Evolutionary conservation across 2,888 invertebrate species (phyloP), one percentile per base, ranked within the genome.

Genomic region (Pimpla rufipes): DNA sequence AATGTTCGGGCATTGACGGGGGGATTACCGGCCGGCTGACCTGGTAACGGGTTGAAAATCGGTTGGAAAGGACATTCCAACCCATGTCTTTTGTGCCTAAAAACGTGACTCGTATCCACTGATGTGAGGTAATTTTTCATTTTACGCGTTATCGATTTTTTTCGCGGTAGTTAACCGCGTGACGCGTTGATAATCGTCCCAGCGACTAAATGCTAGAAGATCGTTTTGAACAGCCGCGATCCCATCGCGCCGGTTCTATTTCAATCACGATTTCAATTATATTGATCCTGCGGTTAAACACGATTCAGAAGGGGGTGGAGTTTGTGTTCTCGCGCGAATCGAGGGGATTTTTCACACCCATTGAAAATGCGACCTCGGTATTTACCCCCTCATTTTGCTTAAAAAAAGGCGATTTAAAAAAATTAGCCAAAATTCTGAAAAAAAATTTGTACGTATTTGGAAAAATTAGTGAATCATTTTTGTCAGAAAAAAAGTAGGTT

Each of bases 191-290:
- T 40, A 40, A 68, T 68, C 11, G 52, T 40, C 18, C 35, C 40
- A 8, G 29, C 47, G 16, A 37, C n/a, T 42, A 42, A 59, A 45
- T 45, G 42, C 35, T 52, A 21, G 47, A 59, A 73, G 59, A 73
- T 73, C 59, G 47, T 73, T 11, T 16, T 16, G 8, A 42, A 35
- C 11, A 11, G 18, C 57, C 10, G 68, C 29, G 57, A 42, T 57
- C 10, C 35, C 16, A 59, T 57, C 59, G 64, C 37, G 10, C 18
- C 21, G 21, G 37, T 40, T 66, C 74, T 35, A 73, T 84, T 84
- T 83, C 82, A 85, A 84, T 85, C 81, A 85, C 80, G 73, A 81
- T 81, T 81, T 67, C 85, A 85, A 85, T 85, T 83, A 83, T 83
- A 76, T 80, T 75, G 78, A 83, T 83, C 83, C 83, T 59, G 80